Evolutionary conservation across 1,140 invertebrate species (phyloP).

Genomic region (Solenopsis invicta): DNA sequence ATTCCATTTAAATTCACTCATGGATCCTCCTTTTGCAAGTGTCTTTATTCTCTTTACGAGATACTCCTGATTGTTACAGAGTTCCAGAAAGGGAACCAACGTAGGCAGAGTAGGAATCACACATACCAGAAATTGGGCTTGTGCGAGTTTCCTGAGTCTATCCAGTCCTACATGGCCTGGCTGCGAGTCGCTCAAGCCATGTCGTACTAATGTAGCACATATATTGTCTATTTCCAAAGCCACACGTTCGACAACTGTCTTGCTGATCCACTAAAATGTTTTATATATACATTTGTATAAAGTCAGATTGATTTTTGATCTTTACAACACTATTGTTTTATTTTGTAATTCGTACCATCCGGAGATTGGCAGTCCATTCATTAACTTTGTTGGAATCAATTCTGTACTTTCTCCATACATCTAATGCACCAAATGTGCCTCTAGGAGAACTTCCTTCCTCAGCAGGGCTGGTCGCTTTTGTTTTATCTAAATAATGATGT

Average conservation of each 20-base stretch:
- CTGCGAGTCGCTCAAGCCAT: conserved; percentile 91
- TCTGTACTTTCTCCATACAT: conserved; percentile 89
- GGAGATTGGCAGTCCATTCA: conserved; percentile 90
- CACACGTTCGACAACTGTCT: conserved; percentile 91
- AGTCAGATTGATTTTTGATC: background rate
- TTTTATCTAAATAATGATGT: conserved; percentile 71
- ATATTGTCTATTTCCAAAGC: conserved; percentile 91
- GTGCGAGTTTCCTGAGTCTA: conserved; percentile 90
- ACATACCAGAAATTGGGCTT: conserved; percentile 88
- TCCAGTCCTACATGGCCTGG: conserved; percentile 91
- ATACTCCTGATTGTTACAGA: conserved; percentile 94
- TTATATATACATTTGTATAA: conserved; percentile 40
- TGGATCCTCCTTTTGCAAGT: conserved; percentile 92
- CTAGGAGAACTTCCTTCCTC: conserved; percentile 87
- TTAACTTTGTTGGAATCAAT: conserved; percentile 89
- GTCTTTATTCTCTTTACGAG: conserved; percentile 91
- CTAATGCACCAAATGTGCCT: conserved; percentile 84
- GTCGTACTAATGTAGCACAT: conserved; percentile 89
- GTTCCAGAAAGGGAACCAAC: conserved; percentile 92
- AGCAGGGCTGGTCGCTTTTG: conserved; percentile 84
- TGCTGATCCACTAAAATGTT: conserved; percentile 91
- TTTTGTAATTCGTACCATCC: conserved; percentile 86
- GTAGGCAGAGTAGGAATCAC: conserved; percentile 90
- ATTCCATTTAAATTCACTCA: conserved; percentile 94
- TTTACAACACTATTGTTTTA: background rate